Conservation (phyloP, 2,113 vertebrate genomes). For the Dipodomys stephensi region DNA sequence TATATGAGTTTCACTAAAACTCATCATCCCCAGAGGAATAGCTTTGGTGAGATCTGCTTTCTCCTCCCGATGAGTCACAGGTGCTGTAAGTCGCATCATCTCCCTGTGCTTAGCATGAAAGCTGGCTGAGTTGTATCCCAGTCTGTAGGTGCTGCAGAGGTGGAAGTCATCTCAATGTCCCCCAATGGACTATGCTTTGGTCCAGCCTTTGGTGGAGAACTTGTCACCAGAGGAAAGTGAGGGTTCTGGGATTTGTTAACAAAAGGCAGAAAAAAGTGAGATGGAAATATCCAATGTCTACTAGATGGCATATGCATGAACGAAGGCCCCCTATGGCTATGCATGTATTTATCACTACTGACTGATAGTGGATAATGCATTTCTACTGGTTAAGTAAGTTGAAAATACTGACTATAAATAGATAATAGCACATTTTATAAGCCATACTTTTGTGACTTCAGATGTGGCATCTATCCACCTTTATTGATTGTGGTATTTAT, state of each 20-base stretch:
- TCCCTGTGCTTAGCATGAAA: neutral
- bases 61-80: neutral
- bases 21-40: neutral
- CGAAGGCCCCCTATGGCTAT: neutral
- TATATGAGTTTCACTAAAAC: neutral
- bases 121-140: neutral
- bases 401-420: neutral
- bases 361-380: neutral
- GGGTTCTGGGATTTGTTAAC: neutral
- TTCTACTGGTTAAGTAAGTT: neutral
- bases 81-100: neutral
- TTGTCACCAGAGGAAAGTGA: neutral
- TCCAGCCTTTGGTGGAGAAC: neutral
- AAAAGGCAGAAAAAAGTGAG: neutral
- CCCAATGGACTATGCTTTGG: neutral
- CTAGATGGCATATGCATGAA: too few species aligned
- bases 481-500: slow-evolving; percentile 29
- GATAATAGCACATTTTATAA: slow-evolving; percentile 14
- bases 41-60: neutral
- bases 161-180: neutral
- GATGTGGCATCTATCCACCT: neutral
- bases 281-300: neutral
- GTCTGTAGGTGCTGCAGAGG: neutral
- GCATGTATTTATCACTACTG: neutral
- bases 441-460: neutral